These are phyloP conservation scores for Limnephilus rhombicus DNA, from an alignment of 2,888 invertebrate genomes.

Conservation along the genomic window DNA sequence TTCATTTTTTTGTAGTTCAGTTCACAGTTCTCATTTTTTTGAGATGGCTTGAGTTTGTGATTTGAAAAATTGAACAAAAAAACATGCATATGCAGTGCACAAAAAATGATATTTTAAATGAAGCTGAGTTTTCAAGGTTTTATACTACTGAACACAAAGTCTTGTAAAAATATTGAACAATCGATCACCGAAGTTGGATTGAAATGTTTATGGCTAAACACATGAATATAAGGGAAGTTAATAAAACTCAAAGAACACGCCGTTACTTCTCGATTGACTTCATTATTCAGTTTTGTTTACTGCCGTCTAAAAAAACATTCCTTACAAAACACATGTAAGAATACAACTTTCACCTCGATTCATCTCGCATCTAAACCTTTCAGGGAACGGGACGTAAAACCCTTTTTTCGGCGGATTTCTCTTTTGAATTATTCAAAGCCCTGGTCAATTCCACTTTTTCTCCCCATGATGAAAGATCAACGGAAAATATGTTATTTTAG, in stretches of 20 bases:
- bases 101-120: too few species aligned
- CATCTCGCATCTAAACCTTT: conserved; percentile 42
- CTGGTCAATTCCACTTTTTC: conserved; percentile 26
- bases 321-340: conserved; percentile 34
- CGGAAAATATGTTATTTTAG: neutral
- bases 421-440: conserved; percentile 43
- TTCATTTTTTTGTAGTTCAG: too few species aligned
- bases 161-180: neutral
- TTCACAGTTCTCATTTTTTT: too few species aligned
- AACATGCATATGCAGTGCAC: too few species aligned
- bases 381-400: conserved; percentile 22
- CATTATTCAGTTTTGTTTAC: conserved; percentile 1
- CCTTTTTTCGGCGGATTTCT: conserved; percentile 36
- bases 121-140: too few species aligned
- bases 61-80: too few species aligned
- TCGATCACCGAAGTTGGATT: neutral
- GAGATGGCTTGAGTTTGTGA: too few species aligned
- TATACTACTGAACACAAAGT: too few species aligned
- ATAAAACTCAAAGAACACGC: conserved; percentile 1
- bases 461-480: neutral
- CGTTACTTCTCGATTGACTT: neutral
- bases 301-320: neutral
- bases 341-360: conserved; percentile 39
- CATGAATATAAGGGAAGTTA: neutral
- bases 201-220: neutral